These are phyloP conservation scores for Malthinus flaveolus DNA, from an alignment of 2,888 invertebrate genomes.

Conservation along the genomic window DNA sequence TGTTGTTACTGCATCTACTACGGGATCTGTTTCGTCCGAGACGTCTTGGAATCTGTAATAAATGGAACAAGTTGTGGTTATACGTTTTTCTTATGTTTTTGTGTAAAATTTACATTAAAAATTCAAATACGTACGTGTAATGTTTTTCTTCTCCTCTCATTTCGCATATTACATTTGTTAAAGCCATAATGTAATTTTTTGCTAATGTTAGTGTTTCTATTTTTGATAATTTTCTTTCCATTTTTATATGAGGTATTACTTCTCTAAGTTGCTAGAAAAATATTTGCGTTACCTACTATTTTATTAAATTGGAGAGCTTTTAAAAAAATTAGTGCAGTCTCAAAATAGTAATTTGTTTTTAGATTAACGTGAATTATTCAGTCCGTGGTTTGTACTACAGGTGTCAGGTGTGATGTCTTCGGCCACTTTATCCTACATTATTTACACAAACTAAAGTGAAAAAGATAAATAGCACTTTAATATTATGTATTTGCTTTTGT, in stretches of 20 bases:
- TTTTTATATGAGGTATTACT: constrained; percentile 78
- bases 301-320: background rate
- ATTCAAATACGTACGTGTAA: constrained; percentile 59
- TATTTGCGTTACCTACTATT: constrained; percentile 19
- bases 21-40: constrained; percentile 49
- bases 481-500: no score
- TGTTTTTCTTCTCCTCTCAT: constrained; percentile 73
- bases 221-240: constrained; percentile 76
- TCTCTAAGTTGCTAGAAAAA: constrained; percentile 68
- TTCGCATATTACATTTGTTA: constrained; percentile 79
- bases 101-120: background rate
- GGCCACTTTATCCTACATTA: no score
- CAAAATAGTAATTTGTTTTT: no score
- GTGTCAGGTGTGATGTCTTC: no score
- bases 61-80: constrained; percentile 14
- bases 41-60: constrained; percentile 53
- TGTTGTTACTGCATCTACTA: constrained; percentile 47
- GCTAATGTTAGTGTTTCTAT: constrained; percentile 80
- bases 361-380: no score
- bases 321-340: no score
- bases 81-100: no score
- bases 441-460: no score
- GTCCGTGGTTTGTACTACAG: no score
- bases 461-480: no score
- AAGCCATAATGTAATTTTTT: constrained; percentile 81